Evolutionary conservation across 2,888 invertebrate genomes (phyloP).

Genomic region (Lampropteryx suffumata): DNA sequence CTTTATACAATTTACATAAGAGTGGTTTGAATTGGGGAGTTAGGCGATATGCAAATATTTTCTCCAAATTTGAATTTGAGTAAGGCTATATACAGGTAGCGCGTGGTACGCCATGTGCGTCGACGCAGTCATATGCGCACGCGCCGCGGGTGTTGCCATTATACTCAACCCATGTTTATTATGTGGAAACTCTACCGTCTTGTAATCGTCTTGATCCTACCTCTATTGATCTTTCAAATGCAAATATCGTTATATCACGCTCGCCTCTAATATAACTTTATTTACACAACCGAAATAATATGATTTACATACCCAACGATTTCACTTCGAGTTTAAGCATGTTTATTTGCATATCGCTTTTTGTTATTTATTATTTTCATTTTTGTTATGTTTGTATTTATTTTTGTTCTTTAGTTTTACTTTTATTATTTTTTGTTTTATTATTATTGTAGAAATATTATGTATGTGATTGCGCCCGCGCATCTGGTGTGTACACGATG

Average conservation of each 20-base stretch:
- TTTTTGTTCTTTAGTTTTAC: conserved; percentile 77
- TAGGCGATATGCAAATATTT: conserved; percentile 82
- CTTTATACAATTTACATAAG: conserved; percentile 73
- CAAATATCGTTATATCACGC: conserved; percentile 64
- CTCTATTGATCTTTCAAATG: conserved; percentile 70
- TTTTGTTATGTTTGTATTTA: conserved; percentile 81
- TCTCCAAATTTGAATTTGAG: conserved; percentile 66
- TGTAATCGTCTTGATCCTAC: conserved; percentile 51
- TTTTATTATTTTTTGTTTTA: conserved; percentile 66
- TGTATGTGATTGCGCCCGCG: conserved; percentile 53
- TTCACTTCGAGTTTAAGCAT: conserved; percentile 46
- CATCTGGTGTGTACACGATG: conserved; percentile 53
- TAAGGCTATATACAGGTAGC: conserved; percentile 49
- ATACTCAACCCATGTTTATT: conserved; percentile 53
- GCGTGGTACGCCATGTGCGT: conserved; percentile 44
- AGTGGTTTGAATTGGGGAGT: conserved; percentile 72
- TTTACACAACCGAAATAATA: conserved; percentile 50
- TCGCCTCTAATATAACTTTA: conserved; percentile 49
- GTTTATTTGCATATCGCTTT: conserved; percentile 78
- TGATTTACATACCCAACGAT: conserved; percentile 30
- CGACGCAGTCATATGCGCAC: conserved; percentile 57
- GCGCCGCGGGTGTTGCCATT: conserved; percentile 69
- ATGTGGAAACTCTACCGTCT: conserved; percentile 60
- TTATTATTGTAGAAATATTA: conserved; percentile 52
- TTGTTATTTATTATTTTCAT: conserved; percentile 57